Evolutionary conservation across 2,797 vertebrate genomes (phyloP).

Genomic region (Gouania willdenowi): DNA sequence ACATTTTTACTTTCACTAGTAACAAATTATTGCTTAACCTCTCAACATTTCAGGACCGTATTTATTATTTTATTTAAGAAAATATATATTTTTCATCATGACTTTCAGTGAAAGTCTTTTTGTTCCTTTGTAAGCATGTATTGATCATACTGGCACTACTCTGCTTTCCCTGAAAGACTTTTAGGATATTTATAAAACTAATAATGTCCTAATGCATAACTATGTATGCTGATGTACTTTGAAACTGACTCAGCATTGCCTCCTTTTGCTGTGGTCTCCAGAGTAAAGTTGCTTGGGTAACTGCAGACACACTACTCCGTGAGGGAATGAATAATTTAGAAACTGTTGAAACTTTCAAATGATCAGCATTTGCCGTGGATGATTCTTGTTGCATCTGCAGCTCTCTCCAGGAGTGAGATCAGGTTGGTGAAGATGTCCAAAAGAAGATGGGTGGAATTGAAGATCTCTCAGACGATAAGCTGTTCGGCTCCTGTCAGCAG

Average conservation of each 20-base stretch:
- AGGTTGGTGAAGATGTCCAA: slow-evolving; percentile 75
- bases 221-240: slow-evolving; percentile 10
- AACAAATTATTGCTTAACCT: too few relatives aligned
- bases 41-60: too few relatives aligned
- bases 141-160: too few relatives aligned
- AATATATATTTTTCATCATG: too few relatives aligned
- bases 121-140: too few relatives aligned
- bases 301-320: slow-evolving; percentile 74
- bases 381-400: slow-evolving; percentile 12
- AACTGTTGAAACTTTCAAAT: slow-evolving; percentile 63
- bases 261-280: slow-evolving; percentile 22
- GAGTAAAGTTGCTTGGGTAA: slow-evolving; percentile 72
- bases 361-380: slow-evolving; percentile 38
- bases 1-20: too few relatives aligned
- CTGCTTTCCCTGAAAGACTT: too few relatives aligned
- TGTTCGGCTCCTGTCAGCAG: slow-evolving; percentile 74
- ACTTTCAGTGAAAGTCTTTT: too few relatives aligned
- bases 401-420: slow-evolving; percentile 32
- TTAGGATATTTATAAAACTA: too few relatives aligned
- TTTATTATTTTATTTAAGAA: too few relatives aligned
- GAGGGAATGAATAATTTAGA: slow-evolving; percentile 85
- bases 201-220: too few relatives aligned
- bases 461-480: slow-evolving; percentile 85
- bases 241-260: slow-evolving; percentile 10
- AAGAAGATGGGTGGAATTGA: slow-evolving; percentile 82